phyloP scores from a whole-genome alignment of 2,888 invertebrate species.

The Leptarthrus brevirostris region DNA sequence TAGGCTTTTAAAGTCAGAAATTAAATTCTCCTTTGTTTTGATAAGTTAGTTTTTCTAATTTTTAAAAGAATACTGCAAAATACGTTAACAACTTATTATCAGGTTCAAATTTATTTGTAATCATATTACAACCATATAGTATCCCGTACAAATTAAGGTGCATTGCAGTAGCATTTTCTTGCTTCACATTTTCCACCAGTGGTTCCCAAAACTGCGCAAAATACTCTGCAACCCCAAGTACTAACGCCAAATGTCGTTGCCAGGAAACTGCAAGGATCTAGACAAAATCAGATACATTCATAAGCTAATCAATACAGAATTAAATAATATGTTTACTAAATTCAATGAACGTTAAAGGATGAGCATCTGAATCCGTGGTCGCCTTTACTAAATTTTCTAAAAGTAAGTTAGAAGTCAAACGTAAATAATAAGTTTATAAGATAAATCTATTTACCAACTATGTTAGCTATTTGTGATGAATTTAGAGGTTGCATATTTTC shows the following conservation, averaged over 20 bases:
- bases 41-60: too few relatives aligned
- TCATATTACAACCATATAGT: too few relatives aligned
- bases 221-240: constrained; percentile 8
- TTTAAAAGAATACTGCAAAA: too few relatives aligned
- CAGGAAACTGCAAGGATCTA: constrained; percentile 22
- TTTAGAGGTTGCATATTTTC: not conserved
- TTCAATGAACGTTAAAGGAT: not conserved
- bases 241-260: not conserved
- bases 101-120: too few relatives aligned
- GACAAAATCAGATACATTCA: not conserved
- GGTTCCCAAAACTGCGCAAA: constrained; percentile 12
- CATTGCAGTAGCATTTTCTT: not conserved
- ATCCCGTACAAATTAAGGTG: too few relatives aligned
- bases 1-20: too few relatives aligned
- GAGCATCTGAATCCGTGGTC: not conserved
- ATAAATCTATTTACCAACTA: not conserved
- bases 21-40: too few relatives aligned
- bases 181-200: constrained; percentile 3
- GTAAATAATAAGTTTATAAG: too few relatives aligned
- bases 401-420: not conserved
- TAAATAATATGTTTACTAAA: constrained; percentile 6
- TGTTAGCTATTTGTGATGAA: not conserved
- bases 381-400: not conserved
- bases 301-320: too few relatives aligned
- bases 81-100: too few relatives aligned